Percentiles rank a stretch among this genome's conserved stretches.
Conservation (phyloP, 2,797 vertebrate species). For the Tiaroga cobitis region DNA sequence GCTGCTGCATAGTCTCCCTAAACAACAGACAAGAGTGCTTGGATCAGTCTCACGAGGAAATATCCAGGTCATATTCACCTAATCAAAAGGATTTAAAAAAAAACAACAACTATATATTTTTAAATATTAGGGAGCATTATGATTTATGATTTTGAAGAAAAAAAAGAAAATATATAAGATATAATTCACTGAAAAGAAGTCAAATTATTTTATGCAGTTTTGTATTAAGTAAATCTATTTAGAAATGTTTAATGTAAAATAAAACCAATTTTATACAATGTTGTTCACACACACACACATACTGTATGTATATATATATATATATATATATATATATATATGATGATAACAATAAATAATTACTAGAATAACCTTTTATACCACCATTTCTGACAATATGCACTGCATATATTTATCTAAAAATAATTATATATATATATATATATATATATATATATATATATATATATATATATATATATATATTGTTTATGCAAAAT, state of each 20-base stretch:
- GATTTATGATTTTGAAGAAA: background rate
- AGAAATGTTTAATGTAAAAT: background rate
- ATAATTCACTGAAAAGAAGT: background rate
- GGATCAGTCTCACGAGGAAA: background rate
- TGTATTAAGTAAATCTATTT: background rate
- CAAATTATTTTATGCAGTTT: background rate
- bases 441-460: background rate
- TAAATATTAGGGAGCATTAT: background rate
- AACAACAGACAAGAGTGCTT: background rate
- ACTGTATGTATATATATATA: no score
- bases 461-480: no score
- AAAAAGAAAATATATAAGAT: background rate
- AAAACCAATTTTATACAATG: no score
- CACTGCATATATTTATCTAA: no score
- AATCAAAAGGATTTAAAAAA: background rate
- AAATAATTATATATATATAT: no score
- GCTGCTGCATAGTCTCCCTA: constrained; percentile 93
- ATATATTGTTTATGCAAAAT: background rate
- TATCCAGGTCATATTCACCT: background rate
- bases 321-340: no score
- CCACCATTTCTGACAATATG: no score
- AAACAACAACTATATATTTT: background rate
- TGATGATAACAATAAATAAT: no score
- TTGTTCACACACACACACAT: no score
- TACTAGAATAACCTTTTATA: no score